phyloP scores from a whole-genome alignment of 1,140 invertebrate species.

The Heliconius himera region DNA sequence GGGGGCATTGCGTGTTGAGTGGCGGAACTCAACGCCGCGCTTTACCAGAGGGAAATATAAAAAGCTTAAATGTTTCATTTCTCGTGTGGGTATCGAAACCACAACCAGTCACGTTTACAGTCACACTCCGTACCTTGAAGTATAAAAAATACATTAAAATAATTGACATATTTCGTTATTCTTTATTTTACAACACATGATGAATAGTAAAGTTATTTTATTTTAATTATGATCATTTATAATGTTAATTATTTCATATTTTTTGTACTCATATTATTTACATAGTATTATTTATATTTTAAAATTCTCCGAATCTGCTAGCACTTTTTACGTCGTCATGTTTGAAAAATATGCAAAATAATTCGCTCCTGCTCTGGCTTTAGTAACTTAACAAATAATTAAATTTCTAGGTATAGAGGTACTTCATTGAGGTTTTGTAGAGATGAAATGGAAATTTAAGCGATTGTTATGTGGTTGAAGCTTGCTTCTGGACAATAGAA shows the following conservation, averaged over 20 bases:
- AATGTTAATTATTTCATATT: too few species aligned
- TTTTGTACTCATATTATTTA: background rate
- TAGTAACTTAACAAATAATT: constrained; percentile 9
- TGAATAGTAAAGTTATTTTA: too few species aligned
- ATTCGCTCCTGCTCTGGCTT: background rate
- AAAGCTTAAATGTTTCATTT: too few species aligned
- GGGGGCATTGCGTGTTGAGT: too few species aligned
- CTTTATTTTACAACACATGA: background rate
- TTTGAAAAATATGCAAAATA: constrained; percentile 10
- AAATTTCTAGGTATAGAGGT: constrained; percentile 20
- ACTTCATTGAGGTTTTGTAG: constrained; percentile 35
- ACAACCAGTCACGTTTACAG: too few species aligned
- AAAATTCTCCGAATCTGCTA: background rate
- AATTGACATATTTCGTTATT: background rate
- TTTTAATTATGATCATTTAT: too few species aligned
- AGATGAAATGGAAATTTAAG: constrained; percentile 37
- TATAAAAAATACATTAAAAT: too few species aligned
- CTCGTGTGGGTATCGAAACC: too few species aligned
- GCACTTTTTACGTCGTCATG: background rate
- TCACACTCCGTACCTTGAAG: too few species aligned
- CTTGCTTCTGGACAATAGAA: constrained; percentile 37
- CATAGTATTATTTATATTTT: background rate
- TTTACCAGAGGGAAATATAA: too few species aligned
- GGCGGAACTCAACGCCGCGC: too few species aligned
- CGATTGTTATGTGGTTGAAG: constrained; percentile 39